phyloP scores from a whole-genome alignment of 2,888 invertebrate genomes.

The Pyrgus malvae region DNA sequence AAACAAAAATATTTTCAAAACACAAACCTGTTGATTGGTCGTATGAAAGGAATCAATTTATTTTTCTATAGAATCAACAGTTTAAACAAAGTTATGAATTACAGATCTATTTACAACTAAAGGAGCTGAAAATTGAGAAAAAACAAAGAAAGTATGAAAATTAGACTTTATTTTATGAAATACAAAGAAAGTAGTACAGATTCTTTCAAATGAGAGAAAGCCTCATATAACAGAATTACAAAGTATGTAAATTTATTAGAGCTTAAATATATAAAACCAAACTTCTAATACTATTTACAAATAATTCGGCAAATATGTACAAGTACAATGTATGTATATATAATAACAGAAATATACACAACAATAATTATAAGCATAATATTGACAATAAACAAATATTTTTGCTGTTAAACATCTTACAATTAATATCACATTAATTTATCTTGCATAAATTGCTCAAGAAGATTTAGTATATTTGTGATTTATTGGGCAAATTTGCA shows the following conservation, averaged over 20 bases:
- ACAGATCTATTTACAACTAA: not conserved
- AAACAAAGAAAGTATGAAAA: constrained; percentile 12
- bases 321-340: no score
- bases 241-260: not conserved
- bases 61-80: no score
- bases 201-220: not conserved
- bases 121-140: not conserved
- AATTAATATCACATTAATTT: constrained; percentile 31
- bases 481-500: no score
- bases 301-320: constrained; percentile 21
- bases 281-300: constrained; percentile 1
- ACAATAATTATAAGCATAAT: constrained; percentile 1
- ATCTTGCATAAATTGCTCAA: not conserved
- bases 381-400: constrained; percentile 9
- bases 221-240: not conserved
- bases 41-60: no score
- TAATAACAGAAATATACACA: not conserved
- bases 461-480: no score
- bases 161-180: constrained; percentile 11
- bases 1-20: no score
- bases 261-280: constrained; percentile 7
- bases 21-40: no score
- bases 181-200: constrained; percentile 8
- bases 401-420: constrained; percentile 18
- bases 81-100: no score